Conservation (phyloP, 2,113 vertebrate species). For the Carollia perspicillata region DNA sequence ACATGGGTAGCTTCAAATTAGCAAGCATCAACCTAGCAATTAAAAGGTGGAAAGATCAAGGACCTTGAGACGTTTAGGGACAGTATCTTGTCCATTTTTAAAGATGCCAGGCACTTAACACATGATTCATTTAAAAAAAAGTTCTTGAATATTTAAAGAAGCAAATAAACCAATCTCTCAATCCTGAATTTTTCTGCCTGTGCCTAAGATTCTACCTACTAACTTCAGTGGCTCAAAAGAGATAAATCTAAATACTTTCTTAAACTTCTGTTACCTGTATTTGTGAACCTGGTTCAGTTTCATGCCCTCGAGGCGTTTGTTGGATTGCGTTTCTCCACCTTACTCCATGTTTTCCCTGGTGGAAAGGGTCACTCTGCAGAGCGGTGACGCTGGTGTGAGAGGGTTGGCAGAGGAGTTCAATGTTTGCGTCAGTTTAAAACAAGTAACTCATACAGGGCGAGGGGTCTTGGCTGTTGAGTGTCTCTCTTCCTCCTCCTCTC, state of each 20-base stretch:
- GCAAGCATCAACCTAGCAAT: background rate
- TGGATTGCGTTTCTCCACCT: background rate
- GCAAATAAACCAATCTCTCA: background rate
- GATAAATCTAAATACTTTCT: background rate
- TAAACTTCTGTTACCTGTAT: constrained; percentile 2
- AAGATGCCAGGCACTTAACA: background rate
- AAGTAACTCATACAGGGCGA: background rate
- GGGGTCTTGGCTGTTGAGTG: background rate
- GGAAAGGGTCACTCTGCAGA: background rate
- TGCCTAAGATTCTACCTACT: background rate
- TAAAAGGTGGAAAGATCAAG: background rate
- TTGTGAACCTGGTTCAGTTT: background rate
- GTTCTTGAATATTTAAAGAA: constrained; percentile 24
- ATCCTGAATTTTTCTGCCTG: background rate
- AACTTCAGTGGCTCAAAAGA: background rate
- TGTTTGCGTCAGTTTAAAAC: background rate
- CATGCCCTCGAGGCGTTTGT: background rate
- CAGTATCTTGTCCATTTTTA: background rate
- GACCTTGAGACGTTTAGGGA: background rate
- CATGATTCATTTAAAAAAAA: background rate
- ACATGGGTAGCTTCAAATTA: background rate
- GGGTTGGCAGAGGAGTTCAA: background rate
- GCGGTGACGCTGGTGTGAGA: background rate
- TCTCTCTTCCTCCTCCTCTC: background rate
- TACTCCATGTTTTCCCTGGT: background rate